Conservation (phyloP, 2,797 vertebrate species). For the Ctenopoma multispine region DNA sequence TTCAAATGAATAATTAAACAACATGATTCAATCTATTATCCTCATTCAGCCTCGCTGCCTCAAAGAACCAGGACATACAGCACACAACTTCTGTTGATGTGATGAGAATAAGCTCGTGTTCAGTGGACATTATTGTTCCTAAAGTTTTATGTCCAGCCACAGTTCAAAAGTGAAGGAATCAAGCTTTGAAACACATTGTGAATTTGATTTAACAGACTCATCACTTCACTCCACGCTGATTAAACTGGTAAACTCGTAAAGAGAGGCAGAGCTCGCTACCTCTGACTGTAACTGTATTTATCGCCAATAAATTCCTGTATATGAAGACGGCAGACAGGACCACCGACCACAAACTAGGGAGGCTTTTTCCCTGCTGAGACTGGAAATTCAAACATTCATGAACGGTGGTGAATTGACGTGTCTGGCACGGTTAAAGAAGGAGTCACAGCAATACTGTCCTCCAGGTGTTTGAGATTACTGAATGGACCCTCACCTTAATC, state of each 20-base stretch:
- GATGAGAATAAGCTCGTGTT: not conserved
- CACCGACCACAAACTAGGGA: constrained; percentile 3
- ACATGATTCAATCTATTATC: not conserved
- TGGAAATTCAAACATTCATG: constrained; percentile 42
- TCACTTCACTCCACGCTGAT: not conserved
- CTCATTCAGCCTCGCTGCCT: no score
- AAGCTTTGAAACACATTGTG: no score
- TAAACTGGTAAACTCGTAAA: constrained; percentile 13
- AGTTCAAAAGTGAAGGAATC: no score
- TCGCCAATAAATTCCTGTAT: constrained; percentile 35
- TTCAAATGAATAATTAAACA: constrained; percentile 17
- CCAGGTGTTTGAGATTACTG: constrained; percentile 19
- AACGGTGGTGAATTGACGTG: not conserved
- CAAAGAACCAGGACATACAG: not conserved
- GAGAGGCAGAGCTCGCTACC: not conserved
- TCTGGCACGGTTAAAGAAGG: no score
- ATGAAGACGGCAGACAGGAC: constrained; percentile 30
- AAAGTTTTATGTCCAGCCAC: no score
- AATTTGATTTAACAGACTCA: no score
- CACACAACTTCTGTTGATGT: not conserved
- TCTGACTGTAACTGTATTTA: constrained; percentile 9
- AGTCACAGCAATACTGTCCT: constrained; percentile 21
- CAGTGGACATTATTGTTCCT: constrained; percentile 1
- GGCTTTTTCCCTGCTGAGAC: constrained; percentile 35
- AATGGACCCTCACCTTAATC: constrained; percentile 22